Base-by-base conservation (phyloP, 2,888 invertebrate species). In the Portevinia maculata region DNA sequence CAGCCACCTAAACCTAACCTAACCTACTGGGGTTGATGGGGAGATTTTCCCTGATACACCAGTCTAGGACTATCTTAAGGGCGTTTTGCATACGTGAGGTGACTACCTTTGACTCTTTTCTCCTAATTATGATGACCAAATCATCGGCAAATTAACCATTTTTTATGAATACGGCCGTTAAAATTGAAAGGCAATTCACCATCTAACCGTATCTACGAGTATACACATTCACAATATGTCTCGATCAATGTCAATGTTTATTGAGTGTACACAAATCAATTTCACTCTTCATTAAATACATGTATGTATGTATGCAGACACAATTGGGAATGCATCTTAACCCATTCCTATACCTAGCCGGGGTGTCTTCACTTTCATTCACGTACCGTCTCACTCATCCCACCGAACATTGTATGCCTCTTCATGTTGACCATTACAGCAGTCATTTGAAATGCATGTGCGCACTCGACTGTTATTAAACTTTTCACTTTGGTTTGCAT, bases 401-500 rank as follows among this genome's bases (percentile, higher is more conserved):
- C 8, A 11, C 28, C 30, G 3, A 3, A 39, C 30, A 46, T 4
- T 55, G 21, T 55, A 48, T 8, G 15, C 44, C 41, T 71, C 32
- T 70, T 65, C 81, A 75, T 55, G 81, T 59, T 53, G 59, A 81
- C 39, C 57, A 64, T 48, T 5, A 65, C 60, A 39, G 1, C n/a
- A 37, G 37, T 70, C 64, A 55, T 60, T 81, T 71, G 11, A 81
- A 81, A 71, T 75, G 59, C 81, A 81, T 52, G 79, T 74, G 74
- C 59, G 55, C 69, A 65, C 59, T 64, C 46, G 44, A 69, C 52
- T 57, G 52, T 70, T 81, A 52, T 81, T 57, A 37, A 46, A 48
- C 59, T 70, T 81, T 75, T 81, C 70, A 75, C 81, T 81, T 81
- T 75, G 69, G 52, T 70, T 52, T 57, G 64, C 59, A 79, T 79